phyloP scores from a whole-genome alignment of 2,797 vertebrate species.

The Anisognathus igniventris region DNA sequence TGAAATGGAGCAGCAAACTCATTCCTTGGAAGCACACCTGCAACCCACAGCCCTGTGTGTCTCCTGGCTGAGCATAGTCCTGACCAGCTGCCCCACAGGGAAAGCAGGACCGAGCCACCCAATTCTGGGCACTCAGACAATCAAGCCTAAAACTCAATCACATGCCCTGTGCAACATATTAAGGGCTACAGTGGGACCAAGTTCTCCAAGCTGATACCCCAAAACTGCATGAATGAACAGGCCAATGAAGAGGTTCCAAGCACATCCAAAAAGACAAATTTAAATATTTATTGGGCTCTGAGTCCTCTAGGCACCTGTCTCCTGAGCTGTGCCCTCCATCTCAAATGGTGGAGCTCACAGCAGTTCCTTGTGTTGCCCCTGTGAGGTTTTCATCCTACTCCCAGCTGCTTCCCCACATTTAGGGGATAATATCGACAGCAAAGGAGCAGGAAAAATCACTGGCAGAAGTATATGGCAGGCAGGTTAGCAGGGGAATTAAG shows the following conservation, averaged over 20 bases:
- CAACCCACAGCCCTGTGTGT: rapidly evolving
- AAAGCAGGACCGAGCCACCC: rapidly evolving
- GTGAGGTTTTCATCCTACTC: neutral
- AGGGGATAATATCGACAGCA: neutral
- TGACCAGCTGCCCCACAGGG: neutral
- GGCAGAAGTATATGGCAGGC: neutral
- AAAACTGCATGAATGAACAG: neutral
- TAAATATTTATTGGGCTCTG: neutral
- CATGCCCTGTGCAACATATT: rapidly evolving
- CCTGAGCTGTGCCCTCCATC: neutral
- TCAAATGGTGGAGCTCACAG: neutral
- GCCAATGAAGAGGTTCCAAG: neutral
- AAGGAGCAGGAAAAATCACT: neutral
- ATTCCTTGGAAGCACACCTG: neutral
- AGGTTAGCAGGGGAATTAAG: neutral
- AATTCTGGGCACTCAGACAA: rapidly evolving
- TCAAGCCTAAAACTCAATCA: neutral
- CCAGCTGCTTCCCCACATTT: neutral
- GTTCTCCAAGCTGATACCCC: neutral
- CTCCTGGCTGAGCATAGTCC: neutral
- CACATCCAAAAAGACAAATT: neutral
- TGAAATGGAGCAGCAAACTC: conserved; percentile 49
- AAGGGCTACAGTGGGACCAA: neutral
- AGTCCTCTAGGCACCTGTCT: neutral
- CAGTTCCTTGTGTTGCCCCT: neutral